Evolutionary conservation across 2,113 vertebrate genomes (phyloP).

Genomic region (Megaceryle torquata): DNA sequence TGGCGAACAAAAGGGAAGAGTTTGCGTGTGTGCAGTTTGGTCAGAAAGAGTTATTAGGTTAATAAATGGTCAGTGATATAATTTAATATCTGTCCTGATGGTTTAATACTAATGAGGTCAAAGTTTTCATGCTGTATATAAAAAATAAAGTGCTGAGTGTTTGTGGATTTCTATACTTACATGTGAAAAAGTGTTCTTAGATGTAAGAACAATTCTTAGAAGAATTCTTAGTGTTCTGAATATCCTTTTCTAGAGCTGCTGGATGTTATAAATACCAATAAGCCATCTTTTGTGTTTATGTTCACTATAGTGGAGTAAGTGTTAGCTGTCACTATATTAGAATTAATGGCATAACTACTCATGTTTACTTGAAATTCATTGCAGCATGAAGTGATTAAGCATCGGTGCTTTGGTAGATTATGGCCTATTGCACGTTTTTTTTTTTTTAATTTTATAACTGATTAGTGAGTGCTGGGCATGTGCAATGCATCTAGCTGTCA

Average conservation of each 20-base stretch:
- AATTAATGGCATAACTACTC: slow-evolving; percentile 42
- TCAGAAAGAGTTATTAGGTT: not conserved
- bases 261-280: not conserved
- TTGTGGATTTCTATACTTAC: not conserved
- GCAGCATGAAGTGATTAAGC: slow-evolving; percentile 24
- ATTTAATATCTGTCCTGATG: not conserved
- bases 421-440: not conserved
- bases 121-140: not conserved
- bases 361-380: slow-evolving; percentile 45
- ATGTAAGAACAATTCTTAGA: not conserved
- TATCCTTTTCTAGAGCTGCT: not conserved
- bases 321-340: slow-evolving; percentile 32
- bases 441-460: not conserved
- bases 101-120: not conserved
- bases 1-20: not conserved
- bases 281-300: not conserved
- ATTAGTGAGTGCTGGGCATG: not conserved
- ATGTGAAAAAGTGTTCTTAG: not conserved
- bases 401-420: slow-evolving; percentile 47
- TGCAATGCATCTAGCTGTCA: not conserved
- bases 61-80: not conserved
- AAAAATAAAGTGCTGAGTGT: not conserved
- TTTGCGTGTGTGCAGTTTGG: not conserved
- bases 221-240: not conserved
- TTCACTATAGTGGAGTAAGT: not conserved